Base-by-base conservation (phyloP, 2,888 invertebrate species). In the Auanema freiburgensis region DNA sequence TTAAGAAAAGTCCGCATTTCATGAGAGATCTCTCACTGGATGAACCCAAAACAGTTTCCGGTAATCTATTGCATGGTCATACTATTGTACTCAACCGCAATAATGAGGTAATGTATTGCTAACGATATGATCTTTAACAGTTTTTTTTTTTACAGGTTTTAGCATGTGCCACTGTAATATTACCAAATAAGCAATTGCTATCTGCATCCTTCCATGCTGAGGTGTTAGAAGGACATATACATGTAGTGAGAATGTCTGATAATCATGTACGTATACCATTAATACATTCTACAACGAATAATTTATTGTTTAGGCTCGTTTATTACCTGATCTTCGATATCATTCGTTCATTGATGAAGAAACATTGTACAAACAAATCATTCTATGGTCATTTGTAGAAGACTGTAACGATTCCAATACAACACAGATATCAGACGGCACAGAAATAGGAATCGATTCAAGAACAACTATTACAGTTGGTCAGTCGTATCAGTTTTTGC, bases 251-350 rank as follows among this genome's bases (percentile, higher is more conserved):
- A 10, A 58, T 72, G 52, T 67, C 69, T 50, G 65, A 70, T 53
- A 69, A 66, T 53, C 59, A 12, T 42, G n/a, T 43, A n/a, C 14
- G 33, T 33, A 33, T 5, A 33, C 33, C 3, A 3, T 5, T 33
- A 33, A 52, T 59, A 46, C 16, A 41, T 23, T 41, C 21, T 14
- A 14, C 16, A 10, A 40, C 0, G 10, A 33, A 46, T 25, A 49
- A 33, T 21, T 23, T 4, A 12, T 5, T 54, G 41, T 64, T 56
- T 49, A 76, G 76, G 58, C 74, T 40, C 69, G 76, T 1, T 42
- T 76, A 18, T 62, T 76, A 10, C 74, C 76, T 52, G 76, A 76
- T 70, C 67, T 76, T n/a, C 66, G 69, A 42, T 76, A 74, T 61
- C 18, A 63, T 1, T 66, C 66, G 41, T 64, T 21, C 54, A 56